A percentile compares a stretch with the other conserved stretches of the same genome.
Conservation (phyloP, 2,888 invertebrate species). For the Hermaeophaga mercurialis region DNA sequence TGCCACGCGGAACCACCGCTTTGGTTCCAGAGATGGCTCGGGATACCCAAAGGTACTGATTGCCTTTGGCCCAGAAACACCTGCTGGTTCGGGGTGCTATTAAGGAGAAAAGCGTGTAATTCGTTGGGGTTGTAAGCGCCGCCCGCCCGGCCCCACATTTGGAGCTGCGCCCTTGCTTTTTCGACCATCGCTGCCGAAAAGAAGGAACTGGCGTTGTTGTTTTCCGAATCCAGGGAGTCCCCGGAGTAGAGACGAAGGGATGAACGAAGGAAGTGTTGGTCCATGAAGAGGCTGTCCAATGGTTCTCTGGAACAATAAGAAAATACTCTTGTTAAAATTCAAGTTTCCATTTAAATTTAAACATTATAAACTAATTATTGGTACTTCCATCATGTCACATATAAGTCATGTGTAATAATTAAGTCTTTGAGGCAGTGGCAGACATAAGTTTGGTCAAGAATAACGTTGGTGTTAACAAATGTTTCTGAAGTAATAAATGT, state of each 20-base stretch:
- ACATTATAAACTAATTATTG: too few relatives aligned
- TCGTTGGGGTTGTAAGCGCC: constrained; percentile 62
- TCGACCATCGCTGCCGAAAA: constrained; percentile 64
- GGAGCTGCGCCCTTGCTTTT: constrained; percentile 61
- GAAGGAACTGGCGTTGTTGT: constrained; percentile 57
- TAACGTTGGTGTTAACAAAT: too few relatives aligned
- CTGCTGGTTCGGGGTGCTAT: constrained; percentile 49
- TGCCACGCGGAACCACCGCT: constrained; percentile 52
- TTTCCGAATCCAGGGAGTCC: constrained; percentile 61
- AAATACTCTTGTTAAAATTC: too few relatives aligned
- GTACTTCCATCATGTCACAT: too few relatives aligned
- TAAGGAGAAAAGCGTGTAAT: constrained; percentile 55
- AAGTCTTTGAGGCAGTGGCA: too few relatives aligned
- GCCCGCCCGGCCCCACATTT: constrained; percentile 61
- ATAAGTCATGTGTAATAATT: too few relatives aligned
- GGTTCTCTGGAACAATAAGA: constrained; percentile 64
- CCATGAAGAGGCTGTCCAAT: constrained; percentile 80
- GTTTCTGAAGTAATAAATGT: too few relatives aligned
- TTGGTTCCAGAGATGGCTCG: constrained; percentile 59
- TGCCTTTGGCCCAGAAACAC: constrained; percentile 53
- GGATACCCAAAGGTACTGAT: constrained; percentile 52
- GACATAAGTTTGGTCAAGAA: too few relatives aligned
- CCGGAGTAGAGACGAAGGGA: constrained; percentile 65
- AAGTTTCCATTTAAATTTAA: too few relatives aligned
- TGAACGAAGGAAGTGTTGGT: constrained; percentile 73